Evolutionary conservation across 2,797 vertebrate genomes (phyloP).

Genomic region (Brotogeris chrysoptera): DNA sequence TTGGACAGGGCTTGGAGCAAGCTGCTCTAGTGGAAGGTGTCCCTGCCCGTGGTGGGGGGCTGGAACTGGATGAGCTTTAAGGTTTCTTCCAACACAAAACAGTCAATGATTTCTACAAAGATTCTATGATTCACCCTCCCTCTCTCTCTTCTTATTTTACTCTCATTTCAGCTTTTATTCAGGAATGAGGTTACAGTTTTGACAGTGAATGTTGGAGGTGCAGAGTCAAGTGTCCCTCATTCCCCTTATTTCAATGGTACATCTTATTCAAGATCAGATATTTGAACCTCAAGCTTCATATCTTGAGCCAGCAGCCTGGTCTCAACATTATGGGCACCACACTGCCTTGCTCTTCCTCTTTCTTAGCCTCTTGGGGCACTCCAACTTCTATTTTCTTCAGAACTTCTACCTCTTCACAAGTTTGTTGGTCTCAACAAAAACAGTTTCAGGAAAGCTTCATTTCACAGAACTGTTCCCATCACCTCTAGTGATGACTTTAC

Average conservation of each 20-base stretch:
- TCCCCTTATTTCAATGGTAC: background rate
- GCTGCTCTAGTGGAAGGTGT: background rate
- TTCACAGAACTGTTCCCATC: background rate
- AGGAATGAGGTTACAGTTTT: background rate
- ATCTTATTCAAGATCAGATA: background rate
- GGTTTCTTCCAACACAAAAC: background rate
- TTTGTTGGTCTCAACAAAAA: background rate
- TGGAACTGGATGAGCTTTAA: background rate
- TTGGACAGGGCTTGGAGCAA: background rate
- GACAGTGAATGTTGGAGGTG: background rate
- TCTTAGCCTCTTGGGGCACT: background rate
- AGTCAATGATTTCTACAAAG: background rate
- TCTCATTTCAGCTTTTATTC: background rate
- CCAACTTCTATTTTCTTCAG: background rate
- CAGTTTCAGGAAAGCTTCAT: background rate
- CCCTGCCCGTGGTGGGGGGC: background rate
- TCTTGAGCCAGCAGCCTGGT: background rate
- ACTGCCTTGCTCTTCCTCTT: background rate
- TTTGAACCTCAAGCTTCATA: background rate
- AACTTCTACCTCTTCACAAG: background rate
- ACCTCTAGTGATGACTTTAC: background rate
- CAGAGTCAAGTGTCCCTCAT: background rate
- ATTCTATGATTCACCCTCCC: background rate
- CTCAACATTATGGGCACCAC: background rate
- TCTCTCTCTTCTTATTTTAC: background rate